Evolutionary conservation across 2,888 invertebrate species (phyloP).

Genomic region (Acronicta alni): DNA sequence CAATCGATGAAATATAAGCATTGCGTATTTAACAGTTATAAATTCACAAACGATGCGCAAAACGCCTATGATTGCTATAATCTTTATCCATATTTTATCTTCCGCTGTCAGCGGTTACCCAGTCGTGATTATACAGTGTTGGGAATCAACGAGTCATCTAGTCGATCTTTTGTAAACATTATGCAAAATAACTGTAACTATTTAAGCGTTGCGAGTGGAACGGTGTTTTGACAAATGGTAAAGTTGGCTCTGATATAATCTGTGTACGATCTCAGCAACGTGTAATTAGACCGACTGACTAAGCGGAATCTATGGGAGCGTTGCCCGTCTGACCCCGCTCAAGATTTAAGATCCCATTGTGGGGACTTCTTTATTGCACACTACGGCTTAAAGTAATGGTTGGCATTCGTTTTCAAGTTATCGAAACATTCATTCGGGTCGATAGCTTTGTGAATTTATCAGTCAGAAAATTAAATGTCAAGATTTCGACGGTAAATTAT

Average conservation of each 20-base stretch:
- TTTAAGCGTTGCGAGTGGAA: constrained; percentile 51
- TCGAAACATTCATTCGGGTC: constrained; percentile 63
- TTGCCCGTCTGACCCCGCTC: constrained; percentile 64
- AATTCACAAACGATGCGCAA: constrained; percentile 49
- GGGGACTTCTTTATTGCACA: constrained; percentile 70
- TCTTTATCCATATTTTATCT: constrained; percentile 61
- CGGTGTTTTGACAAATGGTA: constrained; percentile 72
- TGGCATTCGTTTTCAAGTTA: constrained; percentile 65
- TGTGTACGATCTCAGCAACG: constrained; percentile 64
- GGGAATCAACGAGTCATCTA: constrained; percentile 58
- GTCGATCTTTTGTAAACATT: constrained; percentile 55
- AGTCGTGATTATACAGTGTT: constrained; percentile 62
- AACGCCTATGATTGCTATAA: constrained; percentile 54
- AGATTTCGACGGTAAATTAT: constrained; percentile 71
- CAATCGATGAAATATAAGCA: constrained; percentile 18
- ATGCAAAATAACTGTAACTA: constrained; percentile 58
- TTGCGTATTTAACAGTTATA: constrained; percentile 35
- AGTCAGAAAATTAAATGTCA: constrained; percentile 76
- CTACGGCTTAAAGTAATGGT: constrained; percentile 67
- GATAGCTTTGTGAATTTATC: constrained; percentile 67
- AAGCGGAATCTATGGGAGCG: constrained; percentile 77
- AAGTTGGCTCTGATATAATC: constrained; percentile 66
- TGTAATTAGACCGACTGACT: constrained; percentile 79
- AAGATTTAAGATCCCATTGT: constrained; percentile 73
- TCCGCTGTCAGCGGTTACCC: constrained; percentile 57